Evolutionary conservation across 2,113 vertebrate genomes (phyloP).

Genomic region (Tragelaphus scriptus): DNA sequence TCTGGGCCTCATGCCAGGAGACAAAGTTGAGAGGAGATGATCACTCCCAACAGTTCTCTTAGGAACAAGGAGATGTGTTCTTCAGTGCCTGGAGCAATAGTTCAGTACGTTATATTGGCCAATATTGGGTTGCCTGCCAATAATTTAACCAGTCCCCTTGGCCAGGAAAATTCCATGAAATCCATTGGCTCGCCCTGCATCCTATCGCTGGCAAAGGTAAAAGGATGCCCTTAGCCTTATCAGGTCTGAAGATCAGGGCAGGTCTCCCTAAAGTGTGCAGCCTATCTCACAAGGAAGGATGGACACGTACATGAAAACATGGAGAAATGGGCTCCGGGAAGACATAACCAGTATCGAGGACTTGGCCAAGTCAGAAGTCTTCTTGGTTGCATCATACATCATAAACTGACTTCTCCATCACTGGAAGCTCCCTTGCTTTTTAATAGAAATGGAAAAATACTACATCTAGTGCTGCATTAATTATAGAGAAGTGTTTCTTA

Average conservation of each 20-base stretch:
- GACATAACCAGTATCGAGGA: background rate
- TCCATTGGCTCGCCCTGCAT: fast-evolving
- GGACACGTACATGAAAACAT: background rate
- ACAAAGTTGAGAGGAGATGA: background rate
- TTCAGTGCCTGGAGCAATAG: background rate
- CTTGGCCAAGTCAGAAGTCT: background rate
- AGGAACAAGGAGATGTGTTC: background rate
- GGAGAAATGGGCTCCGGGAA: fast-evolving
- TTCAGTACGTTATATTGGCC: background rate
- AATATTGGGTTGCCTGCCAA: background rate
- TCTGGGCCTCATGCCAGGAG: background rate
- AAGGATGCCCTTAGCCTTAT: background rate
- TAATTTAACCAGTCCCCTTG: background rate
- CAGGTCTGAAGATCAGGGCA: background rate
- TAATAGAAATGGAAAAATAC: slow-evolving; percentile 7
- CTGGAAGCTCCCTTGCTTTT: background rate
- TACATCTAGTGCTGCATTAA: background rate
- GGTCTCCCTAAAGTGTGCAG: background rate
- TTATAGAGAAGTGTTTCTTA: background rate
- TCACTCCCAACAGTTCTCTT: background rate
- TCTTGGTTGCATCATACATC: fast-evolving
- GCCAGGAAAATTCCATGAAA: background rate
- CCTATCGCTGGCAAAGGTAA: background rate
- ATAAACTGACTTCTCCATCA: background rate
- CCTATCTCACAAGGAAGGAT: background rate